Evolutionary conservation across 2,113 vertebrate species (phyloP), one percentile per base, ranked within the genome.

Genomic region (Atrichornis clamosus): DNA sequence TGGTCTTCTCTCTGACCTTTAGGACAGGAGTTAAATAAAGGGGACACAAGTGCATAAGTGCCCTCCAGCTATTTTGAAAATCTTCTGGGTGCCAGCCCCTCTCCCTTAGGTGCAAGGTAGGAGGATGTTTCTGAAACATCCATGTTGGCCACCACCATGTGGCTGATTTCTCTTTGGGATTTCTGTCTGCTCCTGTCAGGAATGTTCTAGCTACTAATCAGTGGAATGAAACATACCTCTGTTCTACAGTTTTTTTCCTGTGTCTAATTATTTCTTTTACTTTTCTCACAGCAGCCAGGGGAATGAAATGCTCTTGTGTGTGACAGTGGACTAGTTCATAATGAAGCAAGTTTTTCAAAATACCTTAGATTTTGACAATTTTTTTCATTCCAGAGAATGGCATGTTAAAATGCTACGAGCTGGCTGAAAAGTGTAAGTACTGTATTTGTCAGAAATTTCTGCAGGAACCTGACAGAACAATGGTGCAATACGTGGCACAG

Each of bases 341-440:
- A 93, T 82, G 60, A 95, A 93, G 69, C n/a, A 58, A 89, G 37
- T 87, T 95, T 96, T 93, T 90, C 64, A 77, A 92, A 96, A 94
- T 78, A 86, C 65, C 52, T 64, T 55, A 33, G 79, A 89, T 76
- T 94, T 94, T 94, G 80, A 90, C 83, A 44, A 15, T 94, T 81
- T 65, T 73, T 55, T n/a, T n/a, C 20, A 17, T 16, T 2, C 23
- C 7, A 39, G 56, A 73, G 60, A 89, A 90, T 72, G 73, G n/a
- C 64, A 92, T 53, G 37, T 86, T 92, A 93, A 96, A 95, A 84
- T 62, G 56, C 73, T 92, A 24, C 60, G 92, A 64, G 24, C 80
- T 87, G 88, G 83, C 79, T 96, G 92, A 68, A 92, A 94, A 87
- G 23, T 85, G 10, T 60, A 92, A 95, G 86, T 82, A 90, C 56